phyloP scores from a whole-genome alignment of 2,888 invertebrate species.

The Yponomeuta sedellus region DNA sequence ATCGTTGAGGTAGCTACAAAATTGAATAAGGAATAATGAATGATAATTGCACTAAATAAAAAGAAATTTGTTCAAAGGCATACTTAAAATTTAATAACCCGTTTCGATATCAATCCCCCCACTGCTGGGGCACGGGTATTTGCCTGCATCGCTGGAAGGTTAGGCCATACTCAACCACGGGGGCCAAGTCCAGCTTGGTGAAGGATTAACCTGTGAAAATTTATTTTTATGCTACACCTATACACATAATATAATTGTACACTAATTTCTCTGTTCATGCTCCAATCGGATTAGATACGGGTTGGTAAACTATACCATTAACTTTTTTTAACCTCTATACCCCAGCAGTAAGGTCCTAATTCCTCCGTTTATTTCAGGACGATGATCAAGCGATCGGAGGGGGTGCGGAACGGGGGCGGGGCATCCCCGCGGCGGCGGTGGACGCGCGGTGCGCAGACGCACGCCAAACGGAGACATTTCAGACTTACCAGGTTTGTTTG shows the following conservation, averaged over 20 bases:
- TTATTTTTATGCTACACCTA: background rate
- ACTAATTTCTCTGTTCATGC: constrained; percentile 36
- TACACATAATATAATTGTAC: constrained; percentile 15
- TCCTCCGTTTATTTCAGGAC: constrained; percentile 70
- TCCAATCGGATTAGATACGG: constrained; percentile 57
- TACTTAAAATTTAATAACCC: no score
- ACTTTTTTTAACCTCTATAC: background rate
- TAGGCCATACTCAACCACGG: no score
- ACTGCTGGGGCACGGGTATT: no score
- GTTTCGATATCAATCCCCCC: no score
- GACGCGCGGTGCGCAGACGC: constrained; percentile 84
- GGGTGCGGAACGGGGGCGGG: constrained; percentile 82
- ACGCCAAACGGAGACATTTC: constrained; percentile 90
- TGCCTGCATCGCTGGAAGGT: no score
- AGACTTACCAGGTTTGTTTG: constrained; percentile 84
- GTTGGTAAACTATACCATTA: constrained; percentile 42
- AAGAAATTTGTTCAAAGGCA: no score
- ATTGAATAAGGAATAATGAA: no score
- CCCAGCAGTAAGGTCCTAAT: background rate
- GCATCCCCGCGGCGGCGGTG: constrained; percentile 77
- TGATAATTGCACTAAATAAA: no score
- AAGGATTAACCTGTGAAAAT: no score
- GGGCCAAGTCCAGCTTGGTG: no score
- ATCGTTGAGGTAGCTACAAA: no score
- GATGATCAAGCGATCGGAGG: constrained; percentile 93